Evolutionary conservation across 2,888 invertebrate species (phyloP).

Genomic region (Sepioteuthis lessoniana): DNA sequence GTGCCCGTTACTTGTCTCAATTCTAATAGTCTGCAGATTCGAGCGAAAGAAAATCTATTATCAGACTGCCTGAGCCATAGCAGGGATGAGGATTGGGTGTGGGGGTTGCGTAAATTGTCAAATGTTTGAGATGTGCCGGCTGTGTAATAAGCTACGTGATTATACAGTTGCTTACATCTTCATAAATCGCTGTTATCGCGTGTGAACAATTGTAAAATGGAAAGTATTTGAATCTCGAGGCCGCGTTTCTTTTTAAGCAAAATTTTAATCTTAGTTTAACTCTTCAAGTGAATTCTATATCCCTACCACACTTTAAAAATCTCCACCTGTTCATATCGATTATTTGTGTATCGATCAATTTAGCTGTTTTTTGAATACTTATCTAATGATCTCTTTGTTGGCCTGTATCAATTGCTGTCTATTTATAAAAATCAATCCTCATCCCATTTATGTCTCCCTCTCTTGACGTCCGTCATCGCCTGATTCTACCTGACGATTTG

Average conservation of each 20-base stretch:
- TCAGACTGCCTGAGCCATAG: not conserved
- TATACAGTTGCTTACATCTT: not conserved
- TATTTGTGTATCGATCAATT: too few species aligned
- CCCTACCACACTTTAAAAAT: too few species aligned
- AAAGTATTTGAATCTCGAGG: not conserved
- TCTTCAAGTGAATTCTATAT: not conserved
- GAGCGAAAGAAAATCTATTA: not conserved
- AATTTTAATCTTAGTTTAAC: not conserved
- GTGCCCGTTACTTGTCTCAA: not conserved
- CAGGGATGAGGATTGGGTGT: not conserved
- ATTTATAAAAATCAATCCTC: too few species aligned
- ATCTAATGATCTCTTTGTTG: too few species aligned
- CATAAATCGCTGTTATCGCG: not conserved
- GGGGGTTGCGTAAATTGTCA: too few species aligned
- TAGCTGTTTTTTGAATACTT: too few species aligned
- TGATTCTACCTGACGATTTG: too few species aligned
- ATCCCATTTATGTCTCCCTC: too few species aligned
- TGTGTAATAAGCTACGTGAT: not conserved
- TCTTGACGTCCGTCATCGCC: too few species aligned
- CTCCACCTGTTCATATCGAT: too few species aligned
- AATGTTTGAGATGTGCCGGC: too few species aligned
- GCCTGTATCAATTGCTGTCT: too few species aligned
- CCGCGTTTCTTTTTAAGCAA: not conserved
- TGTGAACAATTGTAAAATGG: not conserved
- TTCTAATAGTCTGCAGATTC: not conserved